Evolutionary conservation across 2,888 invertebrate genomes (phyloP).

Genomic region (Cryptophagus acutangulus): DNA sequence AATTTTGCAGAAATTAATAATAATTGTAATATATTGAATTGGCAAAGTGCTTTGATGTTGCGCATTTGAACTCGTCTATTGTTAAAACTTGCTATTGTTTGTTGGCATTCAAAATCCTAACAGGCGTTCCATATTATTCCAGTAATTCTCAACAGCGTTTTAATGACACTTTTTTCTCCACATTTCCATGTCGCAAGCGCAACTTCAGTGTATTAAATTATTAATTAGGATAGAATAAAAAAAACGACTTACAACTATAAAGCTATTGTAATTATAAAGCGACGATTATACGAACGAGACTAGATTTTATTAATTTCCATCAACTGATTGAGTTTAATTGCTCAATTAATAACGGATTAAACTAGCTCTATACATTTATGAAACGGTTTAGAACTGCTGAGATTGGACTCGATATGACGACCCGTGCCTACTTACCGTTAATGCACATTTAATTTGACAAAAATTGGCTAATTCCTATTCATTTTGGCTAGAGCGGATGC

Average conservation of each 20-base stretch:
- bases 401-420: conserved; percentile 9
- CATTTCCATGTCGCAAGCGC: not conserved
- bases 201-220: not conserved
- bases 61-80: conserved; percentile 42
- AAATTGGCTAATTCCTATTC: conserved; percentile 48
- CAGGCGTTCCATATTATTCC: conserved; percentile 20
- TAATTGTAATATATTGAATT: conserved; percentile 47
- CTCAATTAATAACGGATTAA: no score
- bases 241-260: no score
- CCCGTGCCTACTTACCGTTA: conserved; percentile 34
- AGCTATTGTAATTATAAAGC: no score
- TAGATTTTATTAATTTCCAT: no score
- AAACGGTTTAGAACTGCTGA: conserved; percentile 15
- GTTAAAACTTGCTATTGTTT: conserved; percentile 42
- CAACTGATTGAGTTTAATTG: no score
- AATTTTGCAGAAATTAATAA: conserved; percentile 47
- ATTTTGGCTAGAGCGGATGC: conserved; percentile 39
- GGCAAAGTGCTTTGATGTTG: conserved; percentile 45
- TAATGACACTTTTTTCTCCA: no score
- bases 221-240: not conserved
- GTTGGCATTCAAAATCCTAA: conserved; percentile 24
- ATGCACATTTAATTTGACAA: conserved; percentile 47
- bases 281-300: no score
- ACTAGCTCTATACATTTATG: not conserved
- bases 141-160: conserved; percentile 22